These are phyloP conservation scores for Glaucomys volans DNA, from an alignment of 2,113 vertebrate species.

Conservation along the genomic window DNA sequence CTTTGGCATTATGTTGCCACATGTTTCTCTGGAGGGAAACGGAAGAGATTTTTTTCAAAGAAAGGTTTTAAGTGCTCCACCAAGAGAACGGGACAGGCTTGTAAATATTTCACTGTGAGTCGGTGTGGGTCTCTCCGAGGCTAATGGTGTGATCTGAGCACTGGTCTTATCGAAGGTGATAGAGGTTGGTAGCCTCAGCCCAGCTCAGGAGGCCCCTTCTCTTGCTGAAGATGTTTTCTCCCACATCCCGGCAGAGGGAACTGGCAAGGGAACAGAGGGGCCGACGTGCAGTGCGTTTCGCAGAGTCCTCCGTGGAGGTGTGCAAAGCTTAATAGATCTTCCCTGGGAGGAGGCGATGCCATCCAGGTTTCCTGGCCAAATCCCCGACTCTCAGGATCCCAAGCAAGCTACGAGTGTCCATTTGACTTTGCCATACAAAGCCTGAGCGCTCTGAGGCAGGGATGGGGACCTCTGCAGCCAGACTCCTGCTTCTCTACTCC, in stretches of 20 bases:
- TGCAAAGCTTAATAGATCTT: background rate
- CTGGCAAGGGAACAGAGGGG: background rate
- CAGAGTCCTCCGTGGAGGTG: background rate
- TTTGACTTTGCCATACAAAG: background rate
- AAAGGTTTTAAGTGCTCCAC: background rate
- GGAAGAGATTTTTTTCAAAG: conserved; percentile 23
- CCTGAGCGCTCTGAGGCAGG: background rate
- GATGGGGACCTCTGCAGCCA: accelerated
- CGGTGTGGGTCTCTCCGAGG: background rate
- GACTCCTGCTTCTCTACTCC: background rate
- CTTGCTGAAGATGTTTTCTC: background rate
- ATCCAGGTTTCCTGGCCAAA: background rate
- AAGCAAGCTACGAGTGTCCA: background rate
- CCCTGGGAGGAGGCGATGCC: background rate
- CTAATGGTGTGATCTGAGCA: background rate
- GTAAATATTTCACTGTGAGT: conserved; percentile 34
- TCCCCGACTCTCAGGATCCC: background rate
- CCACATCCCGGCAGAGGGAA: background rate
- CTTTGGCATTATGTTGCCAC: conserved; percentile 51
- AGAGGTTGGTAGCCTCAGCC: background rate
- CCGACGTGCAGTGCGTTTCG: accelerated
- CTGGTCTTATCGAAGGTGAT: background rate
- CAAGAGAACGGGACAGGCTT: background rate
- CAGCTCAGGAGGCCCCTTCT: background rate
- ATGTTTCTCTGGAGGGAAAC: background rate